Conservation (phyloP, 2,113 vertebrate genomes). For the Heterochromis multidens region DNA sequence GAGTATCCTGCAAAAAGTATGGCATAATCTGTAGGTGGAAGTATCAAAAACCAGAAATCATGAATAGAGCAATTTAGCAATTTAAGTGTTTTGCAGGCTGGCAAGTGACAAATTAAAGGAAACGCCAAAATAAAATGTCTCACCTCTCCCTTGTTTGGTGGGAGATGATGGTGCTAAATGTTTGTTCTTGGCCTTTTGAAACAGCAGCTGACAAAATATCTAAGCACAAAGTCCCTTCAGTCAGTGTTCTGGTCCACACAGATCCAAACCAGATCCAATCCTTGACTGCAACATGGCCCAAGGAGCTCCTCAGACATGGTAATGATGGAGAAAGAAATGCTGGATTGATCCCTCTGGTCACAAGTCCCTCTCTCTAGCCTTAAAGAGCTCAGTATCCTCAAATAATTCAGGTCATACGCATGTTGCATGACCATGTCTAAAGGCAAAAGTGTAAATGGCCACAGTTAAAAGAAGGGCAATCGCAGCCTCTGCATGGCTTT, state of each 20-base stretch:
- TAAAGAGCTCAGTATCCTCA: background rate
- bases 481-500: background rate
- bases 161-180: background rate
- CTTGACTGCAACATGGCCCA: background rate
- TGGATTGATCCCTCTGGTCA: background rate
- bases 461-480: background rate
- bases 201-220: background rate
- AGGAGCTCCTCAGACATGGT: background rate
- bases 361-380: background rate
- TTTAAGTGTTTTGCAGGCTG: background rate
- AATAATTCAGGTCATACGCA: background rate
- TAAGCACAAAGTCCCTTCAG: background rate
- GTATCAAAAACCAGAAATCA: background rate
- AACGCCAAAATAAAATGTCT: background rate
- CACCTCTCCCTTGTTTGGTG: background rate
- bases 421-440: background rate
- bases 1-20: too few species aligned
- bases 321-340: background rate
- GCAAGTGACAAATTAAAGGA: background rate
- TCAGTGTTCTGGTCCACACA: too few species aligned
- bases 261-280: background rate
- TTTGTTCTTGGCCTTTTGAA: background rate
- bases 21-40: too few species aligned
- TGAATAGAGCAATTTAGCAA: background rate
- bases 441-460: background rate